phyloP scores from a whole-genome alignment of 2,113 vertebrate species.

The Oceanites oceanicus region DNA sequence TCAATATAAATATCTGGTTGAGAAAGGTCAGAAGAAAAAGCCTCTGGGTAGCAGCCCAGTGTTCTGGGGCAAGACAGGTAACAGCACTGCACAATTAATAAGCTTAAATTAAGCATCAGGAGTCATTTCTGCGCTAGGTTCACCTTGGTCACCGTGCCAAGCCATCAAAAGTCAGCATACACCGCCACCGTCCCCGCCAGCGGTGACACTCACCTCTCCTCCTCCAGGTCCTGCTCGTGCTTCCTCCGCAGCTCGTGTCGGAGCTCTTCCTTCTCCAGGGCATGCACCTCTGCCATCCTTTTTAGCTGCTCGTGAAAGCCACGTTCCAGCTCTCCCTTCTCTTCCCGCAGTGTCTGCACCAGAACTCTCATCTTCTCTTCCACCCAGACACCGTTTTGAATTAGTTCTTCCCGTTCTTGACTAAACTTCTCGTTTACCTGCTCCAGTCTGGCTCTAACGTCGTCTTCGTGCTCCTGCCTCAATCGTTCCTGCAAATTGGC shows the following conservation, averaged over 20 bases:
- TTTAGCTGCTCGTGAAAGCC: slow-evolving; percentile 63
- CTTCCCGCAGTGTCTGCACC: slow-evolving; percentile 42
- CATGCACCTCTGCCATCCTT: slow-evolving; percentile 58
- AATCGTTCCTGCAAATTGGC: slow-evolving; percentile 70
- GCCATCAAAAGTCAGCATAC: rapidly evolving
- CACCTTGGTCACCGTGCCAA: rapidly evolving
- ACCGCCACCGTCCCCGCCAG: neutral
- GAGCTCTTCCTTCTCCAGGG: slow-evolving; percentile 71
- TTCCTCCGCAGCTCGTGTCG: slow-evolving; percentile 69
- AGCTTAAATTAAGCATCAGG: rapidly evolving
- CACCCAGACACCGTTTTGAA: slow-evolving; percentile 20
- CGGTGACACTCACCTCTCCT: slow-evolving; percentile 82
- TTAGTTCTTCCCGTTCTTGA: slow-evolving; percentile 77
- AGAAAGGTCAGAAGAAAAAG: neutral
- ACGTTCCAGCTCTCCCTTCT: slow-evolving; percentile 65
- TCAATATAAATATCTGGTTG: neutral
- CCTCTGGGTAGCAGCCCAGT: neutral
- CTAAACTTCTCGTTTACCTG: slow-evolving; percentile 68
- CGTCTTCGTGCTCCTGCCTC: slow-evolving; percentile 69
- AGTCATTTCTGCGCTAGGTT: neutral
- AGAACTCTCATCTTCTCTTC: slow-evolving; percentile 66
- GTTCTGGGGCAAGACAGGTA: neutral
- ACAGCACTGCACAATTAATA: neutral
- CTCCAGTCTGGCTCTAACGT: slow-evolving; percentile 68
- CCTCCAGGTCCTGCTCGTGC: slow-evolving; percentile 77